These are phyloP conservation scores for Notospermus geniculatus DNA, from an alignment of 1,140 invertebrate genomes.

Conservation along the genomic window DNA sequence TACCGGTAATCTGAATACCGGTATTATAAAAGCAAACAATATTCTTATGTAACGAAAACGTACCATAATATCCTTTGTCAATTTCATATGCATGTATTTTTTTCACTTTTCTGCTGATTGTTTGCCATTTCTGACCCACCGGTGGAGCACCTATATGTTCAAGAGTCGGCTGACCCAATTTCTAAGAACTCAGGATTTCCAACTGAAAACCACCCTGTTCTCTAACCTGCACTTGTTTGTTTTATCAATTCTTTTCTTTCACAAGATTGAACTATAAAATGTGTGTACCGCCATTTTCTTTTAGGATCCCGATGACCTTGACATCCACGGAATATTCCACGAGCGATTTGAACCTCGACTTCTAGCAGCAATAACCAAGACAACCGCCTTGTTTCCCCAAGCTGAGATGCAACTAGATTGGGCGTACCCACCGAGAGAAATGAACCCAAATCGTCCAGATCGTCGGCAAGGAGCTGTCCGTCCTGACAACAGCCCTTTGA, in stretches of 20 bases:
- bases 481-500: neutral
- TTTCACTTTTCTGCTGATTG: too few relatives aligned
- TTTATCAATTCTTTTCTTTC: neutral
- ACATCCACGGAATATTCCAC: conserved; percentile 18
- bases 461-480: neutral
- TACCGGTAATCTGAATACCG: too few relatives aligned
- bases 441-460: neutral
- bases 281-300: too few relatives aligned
- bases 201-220: too few relatives aligned
- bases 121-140: neutral
- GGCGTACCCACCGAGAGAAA: conserved; percentile 29
- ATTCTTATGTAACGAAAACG: too few relatives aligned
- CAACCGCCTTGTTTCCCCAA: conserved; percentile 35
- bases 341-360: conserved; percentile 36
- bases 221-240: too few relatives aligned
- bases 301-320: neutral
- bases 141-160: conserved; percentile 5
- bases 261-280: too few relatives aligned
- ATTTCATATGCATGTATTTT: too few relatives aligned
- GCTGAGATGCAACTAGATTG: conserved; percentile 29
- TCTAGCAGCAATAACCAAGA: conserved; percentile 32
- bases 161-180: too few relatives aligned
- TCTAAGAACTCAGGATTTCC: too few relatives aligned
- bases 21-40: too few relatives aligned
- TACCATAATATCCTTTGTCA: too few relatives aligned